Evolutionary conservation across 2,888 invertebrate species (phyloP).

Genomic region (Drosophila nigricruria): DNA sequence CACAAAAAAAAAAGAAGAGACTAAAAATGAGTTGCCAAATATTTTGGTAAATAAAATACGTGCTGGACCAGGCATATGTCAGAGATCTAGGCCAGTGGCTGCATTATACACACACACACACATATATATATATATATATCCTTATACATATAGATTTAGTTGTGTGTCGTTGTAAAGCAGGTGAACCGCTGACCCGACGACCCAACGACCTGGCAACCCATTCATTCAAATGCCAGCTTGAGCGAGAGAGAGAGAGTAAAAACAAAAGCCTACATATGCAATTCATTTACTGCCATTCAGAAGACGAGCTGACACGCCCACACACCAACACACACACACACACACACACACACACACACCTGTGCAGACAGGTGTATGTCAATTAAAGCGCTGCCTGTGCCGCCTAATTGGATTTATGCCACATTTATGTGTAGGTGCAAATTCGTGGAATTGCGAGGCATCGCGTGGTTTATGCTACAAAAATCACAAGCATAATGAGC

Average conservation of each 20-base stretch:
- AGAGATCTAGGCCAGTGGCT: conserved; percentile 45
- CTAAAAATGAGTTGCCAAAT: conserved; percentile 24
- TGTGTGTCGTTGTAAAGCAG: conserved; percentile 1
- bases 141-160: conserved; percentile 3
- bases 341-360: conserved; percentile 11
- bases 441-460: conserved; percentile 60
- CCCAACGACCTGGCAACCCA: conserved; percentile 31
- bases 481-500: conserved; percentile 75
- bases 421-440: conserved; percentile 78
- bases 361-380: conserved; percentile 56
- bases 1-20: conserved; percentile 6
- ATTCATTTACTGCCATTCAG: conserved; percentile 74
- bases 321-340: conserved; percentile 9
- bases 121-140: background rate
- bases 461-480: conserved; percentile 60
- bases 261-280: conserved; percentile 75
- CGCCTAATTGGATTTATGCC: conserved; percentile 80
- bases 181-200: conserved; percentile 34
- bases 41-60: conserved; percentile 30
- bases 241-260: conserved; percentile 20
- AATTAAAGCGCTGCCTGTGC: conserved; percentile 76
- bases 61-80: conserved; percentile 24
- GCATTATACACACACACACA: background rate
- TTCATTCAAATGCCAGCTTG: conserved; percentile 64
- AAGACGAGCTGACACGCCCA: conserved; percentile 44